These are phyloP conservation scores for Sebastolobus alascanus DNA, from an alignment of 2,797 vertebrate species.

Conservation along the genomic window DNA sequence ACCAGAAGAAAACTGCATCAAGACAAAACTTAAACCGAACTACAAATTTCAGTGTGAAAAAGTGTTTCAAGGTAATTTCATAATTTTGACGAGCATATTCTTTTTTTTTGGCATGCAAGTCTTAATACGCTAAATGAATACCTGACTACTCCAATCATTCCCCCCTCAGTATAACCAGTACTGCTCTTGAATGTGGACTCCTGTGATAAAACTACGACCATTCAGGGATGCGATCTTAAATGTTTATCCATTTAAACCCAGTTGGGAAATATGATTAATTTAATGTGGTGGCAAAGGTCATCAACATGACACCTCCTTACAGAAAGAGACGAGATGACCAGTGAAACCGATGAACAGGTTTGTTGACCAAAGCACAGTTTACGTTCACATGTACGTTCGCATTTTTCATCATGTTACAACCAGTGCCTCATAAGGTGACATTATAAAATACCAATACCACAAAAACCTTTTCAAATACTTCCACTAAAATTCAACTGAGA, in stretches of 20 bases:
- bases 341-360: no score
- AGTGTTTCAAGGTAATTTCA: not conserved
- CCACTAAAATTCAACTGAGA: not conserved
- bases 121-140: not conserved
- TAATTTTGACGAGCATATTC: not conserved
- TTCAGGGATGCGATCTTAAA: not conserved
- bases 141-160: rapidly evolving
- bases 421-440: not conserved
- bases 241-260: not conserved
- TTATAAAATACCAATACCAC: not conserved
- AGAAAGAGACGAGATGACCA: no score
- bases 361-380: no score
- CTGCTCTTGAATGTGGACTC: not conserved
- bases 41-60: no score
- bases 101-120: rapidly evolving
- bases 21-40: not conserved
- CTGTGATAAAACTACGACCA: not conserved
- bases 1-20: rapidly evolving
- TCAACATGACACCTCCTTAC: no score
- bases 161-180: not conserved
- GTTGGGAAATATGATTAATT: not conserved
- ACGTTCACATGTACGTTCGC: no score
- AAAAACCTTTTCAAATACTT: not conserved
- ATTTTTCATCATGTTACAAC: not conserved
- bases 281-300: not conserved